phyloP scores from a whole-genome alignment of 1,140 invertebrate genomes.

The Aphaenogaster floridana region DNA sequence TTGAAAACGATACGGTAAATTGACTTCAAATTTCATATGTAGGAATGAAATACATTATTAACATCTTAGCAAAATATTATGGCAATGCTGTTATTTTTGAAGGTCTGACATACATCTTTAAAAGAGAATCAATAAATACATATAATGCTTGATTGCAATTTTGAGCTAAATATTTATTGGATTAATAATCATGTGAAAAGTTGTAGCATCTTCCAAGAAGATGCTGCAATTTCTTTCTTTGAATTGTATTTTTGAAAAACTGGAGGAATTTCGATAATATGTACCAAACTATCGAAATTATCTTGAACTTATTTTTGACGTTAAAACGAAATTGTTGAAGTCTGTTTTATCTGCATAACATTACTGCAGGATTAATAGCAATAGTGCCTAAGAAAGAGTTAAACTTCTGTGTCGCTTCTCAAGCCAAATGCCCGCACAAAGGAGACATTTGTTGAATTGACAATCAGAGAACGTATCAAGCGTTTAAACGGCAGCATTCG shows the following conservation, averaged over 20 bases:
- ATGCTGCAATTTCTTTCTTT: not conserved
- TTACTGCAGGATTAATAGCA: not conserved
- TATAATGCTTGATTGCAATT: too few relatives aligned
- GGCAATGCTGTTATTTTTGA: too few relatives aligned
- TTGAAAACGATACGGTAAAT: too few relatives aligned
- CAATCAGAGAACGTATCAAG: slow-evolving; percentile 36
- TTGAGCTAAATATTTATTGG: too few relatives aligned
- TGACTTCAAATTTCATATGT: too few relatives aligned
- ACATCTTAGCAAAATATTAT: too few relatives aligned
- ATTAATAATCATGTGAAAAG: too few relatives aligned
- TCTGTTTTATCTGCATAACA: not conserved
- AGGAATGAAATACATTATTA: too few relatives aligned
- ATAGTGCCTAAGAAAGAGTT: not conserved
- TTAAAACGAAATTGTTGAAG: not conserved
- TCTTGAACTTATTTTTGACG: not conserved
- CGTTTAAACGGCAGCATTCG: slow-evolving; percentile 17
- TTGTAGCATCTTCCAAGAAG: not conserved
- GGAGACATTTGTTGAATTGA: slow-evolving; percentile 33
- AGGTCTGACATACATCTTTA: too few relatives aligned
- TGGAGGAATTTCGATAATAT: not conserved
- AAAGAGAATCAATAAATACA: too few relatives aligned
- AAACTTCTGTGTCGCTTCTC: not conserved
- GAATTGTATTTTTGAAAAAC: not conserved
- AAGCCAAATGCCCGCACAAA: not conserved
- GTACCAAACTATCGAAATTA: not conserved